A percentile compares a stretch with the other conserved stretches of the same genome.
Conservation (phyloP, 2,113 vertebrate genomes). For the Abramis brama region DNA sequence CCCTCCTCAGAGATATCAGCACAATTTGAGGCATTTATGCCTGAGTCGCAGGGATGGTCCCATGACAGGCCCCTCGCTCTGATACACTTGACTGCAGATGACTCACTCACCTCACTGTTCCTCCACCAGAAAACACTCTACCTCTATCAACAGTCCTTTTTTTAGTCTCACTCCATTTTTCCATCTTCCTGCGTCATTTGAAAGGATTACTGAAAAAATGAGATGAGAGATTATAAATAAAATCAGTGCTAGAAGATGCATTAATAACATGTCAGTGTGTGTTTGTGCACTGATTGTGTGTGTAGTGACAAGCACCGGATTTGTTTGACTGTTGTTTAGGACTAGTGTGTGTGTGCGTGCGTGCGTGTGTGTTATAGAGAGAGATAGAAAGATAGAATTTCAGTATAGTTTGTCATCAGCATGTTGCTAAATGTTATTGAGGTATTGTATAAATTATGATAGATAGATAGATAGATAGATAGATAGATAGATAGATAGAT, state of each 20-base stretch:
- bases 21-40: constrained; percentile 42
- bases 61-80: constrained; percentile 11
- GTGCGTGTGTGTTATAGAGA: no score
- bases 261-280: constrained; percentile 59
- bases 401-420: no score
- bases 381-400: no score
- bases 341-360: no score
- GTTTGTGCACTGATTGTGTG: constrained; percentile 33
- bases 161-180: constrained; percentile 11
- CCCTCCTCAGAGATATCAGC: constrained; percentile 29
- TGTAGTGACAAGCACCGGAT: constrained; percentile 24
- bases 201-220: constrained; percentile 70
- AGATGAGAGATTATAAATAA: constrained; percentile 68
- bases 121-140: not conserved
- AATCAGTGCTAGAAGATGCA: constrained; percentile 69
- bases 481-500: not conserved
- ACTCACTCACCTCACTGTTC: constrained; percentile 48
- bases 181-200: constrained; percentile 48
- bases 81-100: constrained; percentile 49
- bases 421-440: no score
- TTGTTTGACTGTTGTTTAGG: constrained; percentile 25
- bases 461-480: not conserved
- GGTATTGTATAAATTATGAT: no score
- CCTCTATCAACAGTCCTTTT: not conserved
- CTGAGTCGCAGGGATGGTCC: constrained; percentile 35